These are phyloP conservation scores for Brachionus plicatilis DNA, from an alignment of 1,140 invertebrate genomes.

Conservation along the genomic window DNA sequence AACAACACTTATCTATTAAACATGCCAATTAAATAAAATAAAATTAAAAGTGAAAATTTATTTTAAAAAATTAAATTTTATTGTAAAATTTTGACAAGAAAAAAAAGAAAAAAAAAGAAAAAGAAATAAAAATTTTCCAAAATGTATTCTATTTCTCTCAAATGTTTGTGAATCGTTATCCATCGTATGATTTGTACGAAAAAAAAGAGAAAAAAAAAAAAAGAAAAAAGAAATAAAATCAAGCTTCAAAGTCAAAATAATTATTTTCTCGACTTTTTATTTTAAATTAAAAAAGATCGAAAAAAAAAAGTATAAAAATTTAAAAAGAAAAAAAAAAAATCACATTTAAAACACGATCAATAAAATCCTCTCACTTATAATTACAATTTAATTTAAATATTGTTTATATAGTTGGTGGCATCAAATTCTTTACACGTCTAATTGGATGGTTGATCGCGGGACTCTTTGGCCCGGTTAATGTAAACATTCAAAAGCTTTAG, in stretches of 20 bases:
- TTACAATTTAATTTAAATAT: neutral
- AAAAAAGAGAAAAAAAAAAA: neutral
- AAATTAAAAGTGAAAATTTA: neutral
- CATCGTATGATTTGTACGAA: neutral
- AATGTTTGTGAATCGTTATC: neutral
- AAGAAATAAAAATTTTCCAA: neutral
- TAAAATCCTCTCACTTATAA: neutral
- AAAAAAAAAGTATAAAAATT: neutral
- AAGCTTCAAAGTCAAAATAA: neutral
- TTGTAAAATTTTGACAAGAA: neutral
- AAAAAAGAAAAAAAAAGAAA: neutral
- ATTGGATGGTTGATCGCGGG: neutral
- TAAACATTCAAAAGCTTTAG: slow-evolving; percentile 69
- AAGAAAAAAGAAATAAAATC: neutral
- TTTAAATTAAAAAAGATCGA: neutral
- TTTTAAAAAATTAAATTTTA: neutral
- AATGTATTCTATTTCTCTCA: neutral
- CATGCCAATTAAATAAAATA: too few species aligned
- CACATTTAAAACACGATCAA: neutral
- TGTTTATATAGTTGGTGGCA: neutral
- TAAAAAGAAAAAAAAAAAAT: neutral
- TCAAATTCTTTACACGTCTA: neutral
- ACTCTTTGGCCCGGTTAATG: slow-evolving; percentile 61
- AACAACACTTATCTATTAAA: too few species aligned
- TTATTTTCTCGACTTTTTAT: neutral